Evolutionary conservation across 1,140 invertebrate genomes (phyloP).

Genomic region (Bicyclus anynana): DNA sequence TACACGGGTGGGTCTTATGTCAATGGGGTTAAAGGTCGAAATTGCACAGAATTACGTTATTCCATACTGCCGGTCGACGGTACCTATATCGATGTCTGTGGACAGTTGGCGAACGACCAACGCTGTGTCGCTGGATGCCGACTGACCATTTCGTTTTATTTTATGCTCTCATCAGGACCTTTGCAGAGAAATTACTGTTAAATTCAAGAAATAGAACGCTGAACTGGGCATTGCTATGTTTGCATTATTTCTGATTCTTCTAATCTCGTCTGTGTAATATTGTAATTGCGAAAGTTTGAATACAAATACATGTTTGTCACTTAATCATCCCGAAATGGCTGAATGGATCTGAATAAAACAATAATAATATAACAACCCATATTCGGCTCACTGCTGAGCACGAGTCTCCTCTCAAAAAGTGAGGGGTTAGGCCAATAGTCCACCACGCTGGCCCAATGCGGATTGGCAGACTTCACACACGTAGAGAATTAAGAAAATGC

Average conservation of each 20-base stretch:
- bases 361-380: too few relatives aligned
- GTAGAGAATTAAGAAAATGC: too few relatives aligned
- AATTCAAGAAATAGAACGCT: conserved; percentile 28
- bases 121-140: conserved; percentile 52
- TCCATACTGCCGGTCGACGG: background rate
- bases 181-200: conserved; percentile 40
- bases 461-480: too few relatives aligned
- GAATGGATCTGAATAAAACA: too few relatives aligned
- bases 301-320: background rate
- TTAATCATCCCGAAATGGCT: background rate
- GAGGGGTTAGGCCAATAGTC: too few relatives aligned
- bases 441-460: too few relatives aligned
- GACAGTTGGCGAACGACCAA: conserved; percentile 66
- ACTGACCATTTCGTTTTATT: conserved; percentile 68
- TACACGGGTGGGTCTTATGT: conserved; percentile 6
- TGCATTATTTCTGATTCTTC: conserved; percentile 19
- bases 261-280: too few relatives aligned
- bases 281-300: too few relatives aligned
- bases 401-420: too few relatives aligned
- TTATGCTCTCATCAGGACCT: conserved; percentile 65
- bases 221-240: conserved; percentile 12
- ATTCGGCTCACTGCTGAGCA: too few relatives aligned
- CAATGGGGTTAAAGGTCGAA: conserved; percentile 5
- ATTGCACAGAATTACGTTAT: conserved; percentile 2
- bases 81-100: conserved; percentile 27